A percentile compares a stretch with the other conserved stretches of the same genome.
phyloP scores from a whole-genome alignment of 2,113 vertebrate species.

The Oryzias celebensis region DNA sequence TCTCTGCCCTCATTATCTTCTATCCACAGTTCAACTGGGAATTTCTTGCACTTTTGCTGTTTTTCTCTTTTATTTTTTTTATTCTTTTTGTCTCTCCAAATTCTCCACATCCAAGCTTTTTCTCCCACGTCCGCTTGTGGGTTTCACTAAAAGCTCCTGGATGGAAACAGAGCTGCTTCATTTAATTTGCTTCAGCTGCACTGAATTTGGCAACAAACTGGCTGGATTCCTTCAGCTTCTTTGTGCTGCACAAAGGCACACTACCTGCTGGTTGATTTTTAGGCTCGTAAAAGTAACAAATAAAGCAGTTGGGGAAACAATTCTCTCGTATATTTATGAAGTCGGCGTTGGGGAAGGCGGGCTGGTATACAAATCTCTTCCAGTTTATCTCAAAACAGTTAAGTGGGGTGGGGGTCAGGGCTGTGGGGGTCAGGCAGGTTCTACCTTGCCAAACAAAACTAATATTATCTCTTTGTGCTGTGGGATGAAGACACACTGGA shows the following conservation, averaged over 20 bases:
- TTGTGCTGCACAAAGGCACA: constrained; percentile 4
- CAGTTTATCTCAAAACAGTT: no score
- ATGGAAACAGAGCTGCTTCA: constrained; percentile 32
- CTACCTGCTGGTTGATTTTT: not conserved
- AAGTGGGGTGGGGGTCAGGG: no score
- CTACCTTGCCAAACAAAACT: no score
- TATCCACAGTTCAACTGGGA: constrained; percentile 50
- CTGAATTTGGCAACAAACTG: constrained; percentile 37
- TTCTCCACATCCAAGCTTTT: constrained; percentile 52
- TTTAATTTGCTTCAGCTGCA: constrained; percentile 55
- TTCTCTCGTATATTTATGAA: no score
- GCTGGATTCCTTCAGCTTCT: constrained; percentile 13
- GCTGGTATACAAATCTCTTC: no score
- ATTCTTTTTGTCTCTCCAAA: constrained; percentile 54
- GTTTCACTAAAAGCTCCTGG: constrained; percentile 37
- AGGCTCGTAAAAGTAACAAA: not conserved
- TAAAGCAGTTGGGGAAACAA: no score
- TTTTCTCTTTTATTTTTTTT: constrained; percentile 57
- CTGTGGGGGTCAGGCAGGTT: no score
- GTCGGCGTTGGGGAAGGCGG: no score
- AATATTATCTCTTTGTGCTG: no score
- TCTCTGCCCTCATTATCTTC: constrained; percentile 30
- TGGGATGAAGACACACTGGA: no score
- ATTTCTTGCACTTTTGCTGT: constrained; percentile 55
- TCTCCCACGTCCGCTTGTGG: constrained; percentile 18